Base-by-base conservation (phyloP, 2,113 vertebrate species). In the Chaetura pelagica region DNA sequence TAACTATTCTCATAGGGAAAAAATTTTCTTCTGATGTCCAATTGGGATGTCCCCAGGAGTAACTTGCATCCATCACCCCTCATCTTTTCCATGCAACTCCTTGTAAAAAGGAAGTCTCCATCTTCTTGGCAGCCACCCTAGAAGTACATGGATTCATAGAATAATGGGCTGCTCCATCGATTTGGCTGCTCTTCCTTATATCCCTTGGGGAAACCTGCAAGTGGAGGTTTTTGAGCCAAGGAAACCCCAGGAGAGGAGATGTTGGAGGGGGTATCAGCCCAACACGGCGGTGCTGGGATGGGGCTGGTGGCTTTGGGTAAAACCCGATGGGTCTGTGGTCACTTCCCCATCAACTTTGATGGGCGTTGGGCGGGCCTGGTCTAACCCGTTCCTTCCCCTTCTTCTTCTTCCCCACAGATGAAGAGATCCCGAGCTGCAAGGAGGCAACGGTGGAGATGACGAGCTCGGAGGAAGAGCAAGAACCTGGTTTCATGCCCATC, bases 391-490 rank as follows among this genome's bases (percentile, higher is more conserved):
- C 61, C 80, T 85, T 61, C 54, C 30, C 66, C 35, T 12, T 6
- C 49, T 38, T 32, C 10, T 48, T 91, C 46, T 73, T 6, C 35
- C 46, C 40, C 20, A 5, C 90, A 99, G 99, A 99, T 67, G 99
- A 99, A 21, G 99, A 99, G 95, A 98, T 98, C 64, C 97, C 98
- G 0, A 98, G 99, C 95, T 99, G 98, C 79, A 99, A 99, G 85
- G 99, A 99, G 89, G 98, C 98, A 54, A 97, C 98, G 0, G 98
- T 98, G 0, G 99, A 99, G 98, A 99, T 98, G 0, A 99, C 99
- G 62, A 99, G 99, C 97, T 99, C 99, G 0, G 99, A 99, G 95
- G 99, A 99, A 71, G 99, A 99, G 96, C 99, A 99, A 67, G 99
- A 99, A 86, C 92, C 98, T 0, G 76, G 97, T 7, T 99, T 99